These are phyloP conservation scores for Calameuta pallipes DNA, from an alignment of 2,888 invertebrate species.

Conservation along the genomic window DNA sequence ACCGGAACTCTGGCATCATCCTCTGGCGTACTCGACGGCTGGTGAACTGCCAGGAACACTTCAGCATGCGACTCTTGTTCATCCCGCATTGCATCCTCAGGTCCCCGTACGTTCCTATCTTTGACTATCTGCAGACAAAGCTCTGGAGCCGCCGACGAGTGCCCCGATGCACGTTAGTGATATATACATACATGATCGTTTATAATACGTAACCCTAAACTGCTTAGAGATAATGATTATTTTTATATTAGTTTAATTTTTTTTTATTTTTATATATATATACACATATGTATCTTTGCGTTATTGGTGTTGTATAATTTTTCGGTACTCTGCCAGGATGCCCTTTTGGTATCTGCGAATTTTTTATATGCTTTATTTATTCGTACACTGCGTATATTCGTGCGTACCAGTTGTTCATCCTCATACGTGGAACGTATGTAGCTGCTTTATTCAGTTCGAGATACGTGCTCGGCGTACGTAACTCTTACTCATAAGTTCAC, in stretches of 20 bases:
- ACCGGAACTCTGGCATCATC: constrained; percentile 95
- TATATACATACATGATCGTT: constrained; percentile 51
- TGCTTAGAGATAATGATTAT: neutral
- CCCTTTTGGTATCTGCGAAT: neutral
- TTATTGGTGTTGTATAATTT: neutral
- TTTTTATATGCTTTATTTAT: neutral
- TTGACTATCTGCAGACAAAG: constrained; percentile 94
- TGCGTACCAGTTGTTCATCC: neutral
- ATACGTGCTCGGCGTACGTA: neutral
- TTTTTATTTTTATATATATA: neutral
- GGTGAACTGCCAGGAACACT: constrained; percentile 87
- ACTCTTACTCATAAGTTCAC: neutral
- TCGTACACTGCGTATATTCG: neutral
- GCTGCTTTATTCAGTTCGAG: neutral
- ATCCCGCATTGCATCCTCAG: constrained; percentile 97
- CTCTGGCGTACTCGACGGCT: constrained; percentile 82
- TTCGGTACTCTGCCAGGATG: neutral
- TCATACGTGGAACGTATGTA: neutral
- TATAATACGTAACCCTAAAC: constrained; percentile 30
- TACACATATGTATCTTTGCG: neutral
- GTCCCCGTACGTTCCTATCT: constrained; percentile 97
- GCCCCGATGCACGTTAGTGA: constrained; percentile 72
- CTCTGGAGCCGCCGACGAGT: constrained; percentile 72
- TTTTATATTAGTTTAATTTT: neutral
- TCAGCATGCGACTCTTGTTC: constrained; percentile 91